A percentile compares a stretch with the other conserved stretches of the same genome.
phyloP scores from a whole-genome alignment of 1,140 invertebrate species.

The Pararge aegeria region DNA sequence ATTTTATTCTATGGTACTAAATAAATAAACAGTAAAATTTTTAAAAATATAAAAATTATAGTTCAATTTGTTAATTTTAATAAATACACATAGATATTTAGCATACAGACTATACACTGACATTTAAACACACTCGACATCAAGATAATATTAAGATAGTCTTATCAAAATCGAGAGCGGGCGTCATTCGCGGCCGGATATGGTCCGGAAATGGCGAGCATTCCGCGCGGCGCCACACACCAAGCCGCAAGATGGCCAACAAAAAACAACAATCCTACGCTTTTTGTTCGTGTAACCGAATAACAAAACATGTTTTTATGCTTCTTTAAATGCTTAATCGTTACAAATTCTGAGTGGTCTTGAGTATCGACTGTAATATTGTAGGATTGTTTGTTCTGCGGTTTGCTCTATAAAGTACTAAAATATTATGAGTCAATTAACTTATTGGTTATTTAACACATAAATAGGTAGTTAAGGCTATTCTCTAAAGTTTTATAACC shows the following conservation, averaged over 20 bases:
- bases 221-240: conserved; percentile 63
- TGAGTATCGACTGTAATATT: conserved; percentile 1
- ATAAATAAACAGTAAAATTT: too few species aligned
- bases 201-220: conserved; percentile 75
- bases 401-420: conserved; percentile 19
- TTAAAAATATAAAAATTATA: too few species aligned
- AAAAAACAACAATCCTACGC: conserved; percentile 30
- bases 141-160: neutral
- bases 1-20: too few species aligned
- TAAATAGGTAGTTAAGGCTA: neutral
- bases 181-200: conserved; percentile 61
- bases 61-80: too few species aligned
- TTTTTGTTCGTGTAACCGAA: conserved; percentile 19
- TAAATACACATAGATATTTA: too few species aligned
- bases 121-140: conserved; percentile 2
- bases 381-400: conserved; percentile 16
- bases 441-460: neutral
- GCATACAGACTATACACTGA: too few species aligned
- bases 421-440: neutral
- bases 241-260: conserved; percentile 50
- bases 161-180: conserved; percentile 53
- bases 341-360: conserved; percentile 25
- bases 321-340: conserved; percentile 16
- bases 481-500: too few species aligned
- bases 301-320: conserved; percentile 32